Evolutionary conservation across 2,888 invertebrate species (phyloP), one percentile per base, ranked within the genome.

Genomic region (Dolichopus griseipennis): DNA sequence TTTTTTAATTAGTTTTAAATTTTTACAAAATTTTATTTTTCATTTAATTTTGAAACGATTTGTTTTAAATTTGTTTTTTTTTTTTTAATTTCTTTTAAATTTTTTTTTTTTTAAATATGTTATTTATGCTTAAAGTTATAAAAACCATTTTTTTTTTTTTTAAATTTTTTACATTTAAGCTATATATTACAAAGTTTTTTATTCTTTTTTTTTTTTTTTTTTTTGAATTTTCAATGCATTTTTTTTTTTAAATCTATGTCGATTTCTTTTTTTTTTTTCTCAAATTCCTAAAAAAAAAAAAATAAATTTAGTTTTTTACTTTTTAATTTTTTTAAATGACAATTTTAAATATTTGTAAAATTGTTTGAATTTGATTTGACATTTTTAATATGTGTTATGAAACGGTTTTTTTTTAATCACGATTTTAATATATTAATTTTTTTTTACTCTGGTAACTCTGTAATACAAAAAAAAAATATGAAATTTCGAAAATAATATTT

Each of bases 181-280:
- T 52, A 52, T 52, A 52, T 52, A 52, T 52, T 52, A 52, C 52
- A 52, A 52, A 52, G 52, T 52, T 52, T 52, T 52, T 52, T n/a
- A n/a, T n/a, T n/a, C n/a, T n/a, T 15, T 52, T 52, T 52, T 15
- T 18, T 18, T 6, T 18, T 52, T 18, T 41, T 52, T 18, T 18
- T 52, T 52, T 52, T 52, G 2, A 52, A n/a, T 52, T 52, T 52
- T 52, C 5, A 2, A 27, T 27, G 27, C 27, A 27, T 27, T 27
- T 52, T n/a, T 10, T 37, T 37, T 52, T 52, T 52, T 52, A 52
- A 52, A 18, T 52, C 52, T 52, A 52, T 52, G 52, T 18, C 52
- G 52, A 15, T 52, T 52, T 52, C 6, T 52, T 52, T 52, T 52
- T 52, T 43, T 52, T 52, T 52, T 52, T 18, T 18, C n/a, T 52